phyloP scores from a whole-genome alignment of 2,888 invertebrate species.

The Cerastis leucographa region DNA sequence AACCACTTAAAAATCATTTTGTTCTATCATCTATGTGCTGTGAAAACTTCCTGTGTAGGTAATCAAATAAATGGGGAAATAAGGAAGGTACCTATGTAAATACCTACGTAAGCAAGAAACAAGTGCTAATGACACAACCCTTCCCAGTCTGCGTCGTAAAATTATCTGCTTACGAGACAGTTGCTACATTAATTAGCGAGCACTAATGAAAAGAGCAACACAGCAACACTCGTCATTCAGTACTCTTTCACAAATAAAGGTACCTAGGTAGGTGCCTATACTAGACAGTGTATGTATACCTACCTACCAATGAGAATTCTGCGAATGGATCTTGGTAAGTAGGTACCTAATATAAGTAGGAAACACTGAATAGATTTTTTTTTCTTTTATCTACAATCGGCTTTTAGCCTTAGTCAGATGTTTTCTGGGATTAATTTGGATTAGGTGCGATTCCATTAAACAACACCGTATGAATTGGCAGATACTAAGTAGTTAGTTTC shows the following conservation, averaged over 20 bases:
- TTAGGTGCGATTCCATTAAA: too few species aligned
- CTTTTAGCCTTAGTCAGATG: too few species aligned
- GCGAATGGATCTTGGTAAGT: conserved; percentile 1
- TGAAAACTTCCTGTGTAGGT: not conserved
- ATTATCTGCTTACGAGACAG: conserved; percentile 59
- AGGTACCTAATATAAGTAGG: not conserved
- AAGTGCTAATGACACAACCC: conserved; percentile 34
- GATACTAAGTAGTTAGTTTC: too few species aligned
- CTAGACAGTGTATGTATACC: not conserved
- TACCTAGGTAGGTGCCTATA: not conserved
- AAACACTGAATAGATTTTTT: not conserved
- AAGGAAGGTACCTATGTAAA: not conserved
- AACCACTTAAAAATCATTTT: not conserved
- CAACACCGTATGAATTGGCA: too few species aligned
- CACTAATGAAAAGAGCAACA: conserved; percentile 73
- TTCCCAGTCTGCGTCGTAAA: conserved; percentile 7
- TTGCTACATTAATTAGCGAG: conserved; percentile 71
- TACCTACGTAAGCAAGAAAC: not conserved
- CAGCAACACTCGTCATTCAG: conserved; percentile 66
- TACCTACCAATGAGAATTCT: not conserved
- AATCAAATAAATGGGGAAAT: not conserved
- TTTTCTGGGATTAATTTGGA: too few species aligned
- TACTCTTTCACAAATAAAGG: conserved; percentile 48
- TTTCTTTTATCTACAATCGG: too few species aligned
- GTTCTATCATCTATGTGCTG: not conserved